phyloP scores from a whole-genome alignment of 2,113 vertebrate genomes.

The Petrocephalus zakoni region DNA sequence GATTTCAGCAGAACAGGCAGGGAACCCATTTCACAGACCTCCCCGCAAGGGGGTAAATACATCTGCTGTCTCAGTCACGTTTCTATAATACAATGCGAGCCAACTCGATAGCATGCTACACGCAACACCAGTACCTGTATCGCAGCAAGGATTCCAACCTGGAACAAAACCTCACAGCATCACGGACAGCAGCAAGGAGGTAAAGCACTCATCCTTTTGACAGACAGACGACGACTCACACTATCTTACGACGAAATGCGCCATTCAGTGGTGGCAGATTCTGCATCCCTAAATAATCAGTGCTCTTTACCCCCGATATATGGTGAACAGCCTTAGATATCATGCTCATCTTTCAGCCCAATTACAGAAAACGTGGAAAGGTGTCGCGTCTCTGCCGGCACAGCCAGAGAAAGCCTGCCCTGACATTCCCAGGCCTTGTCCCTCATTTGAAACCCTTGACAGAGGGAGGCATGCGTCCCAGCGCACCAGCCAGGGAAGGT shows the following conservation, averaged over 20 bases:
- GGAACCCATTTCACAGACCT: background rate
- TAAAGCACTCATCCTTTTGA: background rate
- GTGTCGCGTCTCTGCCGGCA: background rate
- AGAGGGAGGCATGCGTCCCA: background rate
- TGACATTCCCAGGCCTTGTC: conserved; percentile 6
- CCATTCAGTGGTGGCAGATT: background rate
- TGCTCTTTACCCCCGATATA: background rate
- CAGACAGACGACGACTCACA: background rate
- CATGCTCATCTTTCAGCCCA: background rate
- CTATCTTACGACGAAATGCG: background rate
- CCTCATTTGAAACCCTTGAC: conserved; percentile 2
- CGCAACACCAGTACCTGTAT: background rate
- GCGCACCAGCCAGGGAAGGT: background rate
- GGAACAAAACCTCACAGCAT: background rate
- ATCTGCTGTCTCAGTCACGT: background rate
- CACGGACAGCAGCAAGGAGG: background rate
- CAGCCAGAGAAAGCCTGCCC: background rate
- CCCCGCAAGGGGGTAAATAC: background rate
- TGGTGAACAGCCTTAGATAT: background rate
- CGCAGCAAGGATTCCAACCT: background rate
- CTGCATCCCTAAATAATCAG: background rate
- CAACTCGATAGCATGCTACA: background rate
- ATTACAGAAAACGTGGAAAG: background rate
- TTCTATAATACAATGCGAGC: background rate
- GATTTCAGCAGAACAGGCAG: background rate